Percentiles rank a stretch among this genome's conserved stretches.
phyloP scores from a whole-genome alignment of 2,888 invertebrate genomes.

The Tinea trinotella region DNA sequence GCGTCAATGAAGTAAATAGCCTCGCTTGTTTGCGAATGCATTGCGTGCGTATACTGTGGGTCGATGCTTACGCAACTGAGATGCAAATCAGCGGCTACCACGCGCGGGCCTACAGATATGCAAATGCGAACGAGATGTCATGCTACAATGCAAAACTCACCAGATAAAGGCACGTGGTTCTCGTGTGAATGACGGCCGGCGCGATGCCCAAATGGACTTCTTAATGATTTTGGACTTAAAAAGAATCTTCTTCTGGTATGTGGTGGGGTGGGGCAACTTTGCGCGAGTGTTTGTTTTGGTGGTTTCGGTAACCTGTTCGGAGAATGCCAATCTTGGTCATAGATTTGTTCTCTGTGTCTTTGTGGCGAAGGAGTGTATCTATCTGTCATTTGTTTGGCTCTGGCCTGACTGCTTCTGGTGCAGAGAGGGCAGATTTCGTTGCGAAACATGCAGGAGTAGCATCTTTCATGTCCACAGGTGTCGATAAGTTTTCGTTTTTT shows the following conservation, averaged over 20 bases:
- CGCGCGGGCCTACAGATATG: slow-evolving; percentile 40
- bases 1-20: slow-evolving; percentile 42
- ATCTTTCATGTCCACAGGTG: slow-evolving; percentile 95
- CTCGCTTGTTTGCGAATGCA: slow-evolving; percentile 23
- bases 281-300: slow-evolving; percentile 69
- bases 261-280: slow-evolving; percentile 88
- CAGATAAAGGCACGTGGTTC: slow-evolving; percentile 79
- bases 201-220: slow-evolving; percentile 81
- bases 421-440: slow-evolving; percentile 94
- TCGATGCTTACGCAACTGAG: slow-evolving; percentile 40
- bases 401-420: slow-evolving; percentile 54
- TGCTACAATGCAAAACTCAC: slow-evolving; percentile 53
- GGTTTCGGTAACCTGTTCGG: slow-evolving; percentile 74
- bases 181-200: slow-evolving; percentile 63
- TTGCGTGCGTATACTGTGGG: slow-evolving; percentile 33
- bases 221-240: slow-evolving; percentile 83
- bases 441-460: slow-evolving; percentile 95
- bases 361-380: slow-evolving; percentile 61
- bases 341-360: slow-evolving; percentile 37
- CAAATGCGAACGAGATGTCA: slow-evolving; percentile 29
- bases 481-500: slow-evolving; percentile 96
- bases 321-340: slow-evolving; percentile 60
- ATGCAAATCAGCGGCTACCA: slow-evolving; percentile 41
- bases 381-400: slow-evolving; percentile 54
- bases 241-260: slow-evolving; percentile 84